These are phyloP conservation scores for Agriopis leucophaearia DNA, from an alignment of 2,888 invertebrate genomes.

Conservation along the genomic window DNA sequence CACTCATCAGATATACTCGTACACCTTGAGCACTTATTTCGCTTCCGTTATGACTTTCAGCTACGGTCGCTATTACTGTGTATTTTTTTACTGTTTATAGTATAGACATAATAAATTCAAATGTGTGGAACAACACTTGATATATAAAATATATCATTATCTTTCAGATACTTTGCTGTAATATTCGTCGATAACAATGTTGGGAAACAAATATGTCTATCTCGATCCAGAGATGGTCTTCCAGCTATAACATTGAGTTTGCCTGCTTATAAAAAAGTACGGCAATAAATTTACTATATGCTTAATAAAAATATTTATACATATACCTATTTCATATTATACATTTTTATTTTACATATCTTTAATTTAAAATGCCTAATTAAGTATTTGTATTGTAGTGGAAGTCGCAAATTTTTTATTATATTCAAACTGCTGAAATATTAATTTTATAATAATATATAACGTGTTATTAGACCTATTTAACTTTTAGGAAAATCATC, in stretches of 20 bases:
- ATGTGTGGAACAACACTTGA: too few relatives aligned
- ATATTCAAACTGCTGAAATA: too few relatives aligned
- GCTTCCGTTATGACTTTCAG: too few relatives aligned
- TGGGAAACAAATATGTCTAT: conserved; percentile 27
- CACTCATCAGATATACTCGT: too few relatives aligned
- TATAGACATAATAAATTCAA: too few relatives aligned
- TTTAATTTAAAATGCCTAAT: too few relatives aligned
- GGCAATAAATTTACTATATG: background rate
- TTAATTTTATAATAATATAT: too few relatives aligned
- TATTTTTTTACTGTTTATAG: too few relatives aligned
- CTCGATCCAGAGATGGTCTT: conserved; percentile 44
- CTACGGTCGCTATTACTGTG: too few relatives aligned
- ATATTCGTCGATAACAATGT: too few relatives aligned
- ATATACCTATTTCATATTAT: background rate
- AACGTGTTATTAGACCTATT: background rate
- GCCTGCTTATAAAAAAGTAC: conserved; percentile 30
- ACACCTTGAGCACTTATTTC: too few relatives aligned
- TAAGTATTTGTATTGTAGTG: background rate
- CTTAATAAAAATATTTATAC: background rate
- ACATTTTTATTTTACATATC: background rate
- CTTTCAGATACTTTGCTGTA: conserved; percentile 12
- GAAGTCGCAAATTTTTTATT: background rate
- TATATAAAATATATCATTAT: background rate
- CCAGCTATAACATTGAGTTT: conserved; percentile 48
- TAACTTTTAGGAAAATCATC: conserved; percentile 40